Base-by-base conservation (phyloP, 2,113 vertebrate species). In the Odontesthes bonariensis region DNA sequence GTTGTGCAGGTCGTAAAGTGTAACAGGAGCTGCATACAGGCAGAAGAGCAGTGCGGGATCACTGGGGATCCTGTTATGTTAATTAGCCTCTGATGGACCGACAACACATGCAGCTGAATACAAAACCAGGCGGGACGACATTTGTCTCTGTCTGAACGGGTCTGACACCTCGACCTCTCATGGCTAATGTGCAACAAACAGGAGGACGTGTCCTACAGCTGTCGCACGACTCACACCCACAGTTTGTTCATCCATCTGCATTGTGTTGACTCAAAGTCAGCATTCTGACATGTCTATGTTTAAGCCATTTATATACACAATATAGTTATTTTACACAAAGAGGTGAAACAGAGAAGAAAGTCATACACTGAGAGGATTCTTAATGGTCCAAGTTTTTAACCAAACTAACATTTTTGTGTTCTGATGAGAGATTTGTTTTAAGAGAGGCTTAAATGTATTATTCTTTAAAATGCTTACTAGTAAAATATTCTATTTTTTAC, bases 51-150 rank as follows among this genome's bases (percentile, higher is more conserved):
- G 90, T 93, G 93, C 88, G 85, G 84, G 89, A 94, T 93, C 93
- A 83, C 90, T 87, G 91, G 90, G 91, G 94, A 85, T 92, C 92
- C 95, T 98, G 96, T 92, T 96, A 96, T 95, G 95, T 96, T 97
- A 97, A 97, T 97, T 96, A 97, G 95, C 89, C 82, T 80, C 91
- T 97, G 96, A 98, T 95, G 94, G 95, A 97, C 93, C 88, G 91
- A 91, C 93, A 96, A 96, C 95, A 97, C 94, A 90, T 98, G 97
- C 94, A 83, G 70, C 90, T 91, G 92, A 96, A 93, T 84, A 87
- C 90, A 92, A 93, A 95, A 95, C 86, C 95, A 95, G 92, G 87
- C 93, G 62, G 81, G 49, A 16, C 8, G 44, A 20, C 89, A 87
- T 91, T 91, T 88, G 87, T 91, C 88, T 93, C 88, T 93, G 92